These are phyloP conservation scores for Andrena fulva DNA, from an alignment of 2,888 invertebrate genomes.

Conservation along the genomic window DNA sequence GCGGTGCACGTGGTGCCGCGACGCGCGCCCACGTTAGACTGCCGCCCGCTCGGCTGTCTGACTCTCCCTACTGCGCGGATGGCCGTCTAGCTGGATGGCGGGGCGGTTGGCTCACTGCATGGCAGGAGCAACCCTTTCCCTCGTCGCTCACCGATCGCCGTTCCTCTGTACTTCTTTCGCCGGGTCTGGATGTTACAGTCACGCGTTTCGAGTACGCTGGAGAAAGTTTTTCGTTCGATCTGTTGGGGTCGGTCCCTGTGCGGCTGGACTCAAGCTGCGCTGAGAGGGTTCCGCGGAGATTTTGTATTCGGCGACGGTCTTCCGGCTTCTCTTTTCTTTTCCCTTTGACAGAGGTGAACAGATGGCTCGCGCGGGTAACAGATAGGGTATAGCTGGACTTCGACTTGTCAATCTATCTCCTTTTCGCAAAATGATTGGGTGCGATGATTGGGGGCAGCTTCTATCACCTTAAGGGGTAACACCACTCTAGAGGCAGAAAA, in stretches of 20 bases:
- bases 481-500: too few relatives aligned
- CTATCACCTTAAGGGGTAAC: not conserved
- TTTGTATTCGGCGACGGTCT: conserved; percentile 17
- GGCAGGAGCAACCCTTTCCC: conserved; percentile 60
- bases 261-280: conserved; percentile 3
- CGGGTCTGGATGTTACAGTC: conserved; percentile 16
- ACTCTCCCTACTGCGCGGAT: conserved; percentile 80
- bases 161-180: conserved; percentile 13
- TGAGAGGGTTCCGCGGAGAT: conserved; percentile 22
- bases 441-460: not conserved
- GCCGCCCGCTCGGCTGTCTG: conserved; percentile 80
- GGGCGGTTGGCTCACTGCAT: conserved; percentile 60
- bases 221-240: conserved; percentile 39
- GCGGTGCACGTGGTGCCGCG: conserved; percentile 77
- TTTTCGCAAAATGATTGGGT: too few relatives aligned
- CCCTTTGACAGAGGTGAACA: not conserved
- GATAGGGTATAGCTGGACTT: not conserved
- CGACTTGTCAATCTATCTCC: too few relatives aligned
- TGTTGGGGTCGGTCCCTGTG: not conserved
- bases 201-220: conserved; percentile 20
- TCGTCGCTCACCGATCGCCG: conserved; percentile 20
- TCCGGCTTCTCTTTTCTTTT: not conserved
- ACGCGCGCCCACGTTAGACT: conserved; percentile 82
- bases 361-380: not conserved
- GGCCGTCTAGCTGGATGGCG: conserved; percentile 59